phyloP scores from a whole-genome alignment of 2,113 vertebrate species.

The Vireo altiloquus region DNA sequence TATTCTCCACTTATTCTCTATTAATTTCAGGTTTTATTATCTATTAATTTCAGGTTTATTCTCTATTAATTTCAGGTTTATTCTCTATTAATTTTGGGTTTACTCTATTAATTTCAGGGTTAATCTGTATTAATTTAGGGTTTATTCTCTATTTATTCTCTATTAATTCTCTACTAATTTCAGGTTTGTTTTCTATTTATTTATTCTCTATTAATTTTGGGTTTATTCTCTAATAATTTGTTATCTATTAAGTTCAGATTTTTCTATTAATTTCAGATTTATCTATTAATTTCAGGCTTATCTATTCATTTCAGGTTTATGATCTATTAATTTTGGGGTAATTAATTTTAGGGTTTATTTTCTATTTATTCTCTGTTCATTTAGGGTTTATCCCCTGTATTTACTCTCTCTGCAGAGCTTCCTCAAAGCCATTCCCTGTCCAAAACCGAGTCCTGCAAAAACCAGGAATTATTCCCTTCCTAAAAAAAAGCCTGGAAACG shows the following conservation, averaged over 20 bases:
- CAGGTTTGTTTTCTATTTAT: background rate
- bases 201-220: background rate
- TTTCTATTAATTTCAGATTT: background rate
- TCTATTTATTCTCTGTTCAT: background rate
- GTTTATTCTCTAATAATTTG: no score
- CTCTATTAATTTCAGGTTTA: background rate
- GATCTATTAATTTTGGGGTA: background rate
- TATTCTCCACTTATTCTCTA: no score
- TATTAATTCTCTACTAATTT: background rate
- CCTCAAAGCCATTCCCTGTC: background rate
- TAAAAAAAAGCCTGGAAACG: background rate
- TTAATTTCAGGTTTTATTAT: no score
- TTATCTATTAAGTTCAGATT: background rate
- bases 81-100: background rate
- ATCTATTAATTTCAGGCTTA: no score
- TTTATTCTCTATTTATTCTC: background rate
- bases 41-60: no score
- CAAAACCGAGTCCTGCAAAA: background rate
- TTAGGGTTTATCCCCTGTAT: background rate
- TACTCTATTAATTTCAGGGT: background rate
- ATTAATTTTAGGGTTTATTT: background rate
- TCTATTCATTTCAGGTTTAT: background rate
- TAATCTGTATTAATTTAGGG: background rate
- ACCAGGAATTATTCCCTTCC: background rate
- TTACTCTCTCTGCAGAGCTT: background rate